Conservation (phyloP, 2,888 invertebrate genomes). For the Ornithoptera priamus region DNA sequence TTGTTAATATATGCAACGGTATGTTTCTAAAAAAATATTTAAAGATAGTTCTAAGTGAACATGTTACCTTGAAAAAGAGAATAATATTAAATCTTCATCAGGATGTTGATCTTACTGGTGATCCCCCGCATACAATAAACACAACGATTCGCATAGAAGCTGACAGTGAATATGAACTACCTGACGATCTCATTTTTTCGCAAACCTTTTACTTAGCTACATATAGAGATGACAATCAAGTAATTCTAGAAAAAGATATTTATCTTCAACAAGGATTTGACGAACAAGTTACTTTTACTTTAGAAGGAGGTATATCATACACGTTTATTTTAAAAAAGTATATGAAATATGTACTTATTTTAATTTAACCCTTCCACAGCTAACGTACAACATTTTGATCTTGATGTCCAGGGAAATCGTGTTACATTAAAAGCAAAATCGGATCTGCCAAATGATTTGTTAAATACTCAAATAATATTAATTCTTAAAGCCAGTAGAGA, state of each 20-base stretch:
- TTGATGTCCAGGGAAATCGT: slow-evolving; percentile 40
- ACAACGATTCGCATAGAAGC: slow-evolving; percentile 57
- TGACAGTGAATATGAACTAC: slow-evolving; percentile 59
- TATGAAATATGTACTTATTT: not conserved
- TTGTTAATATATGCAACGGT: slow-evolving; percentile 66
- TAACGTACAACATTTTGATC: slow-evolving; percentile 44
- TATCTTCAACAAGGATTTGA: slow-evolving; percentile 58
- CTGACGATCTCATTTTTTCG: slow-evolving; percentile 69
- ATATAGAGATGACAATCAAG: slow-evolving; percentile 52
- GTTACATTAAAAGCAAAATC: slow-evolving; percentile 44
- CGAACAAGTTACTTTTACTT: slow-evolving; percentile 50
- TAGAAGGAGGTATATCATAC: slow-evolving; percentile 55
- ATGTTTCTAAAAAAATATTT: slow-evolving; percentile 38
- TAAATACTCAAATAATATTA: slow-evolving; percentile 49
- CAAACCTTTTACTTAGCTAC: slow-evolving; percentile 64
- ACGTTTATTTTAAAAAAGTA: not conserved
- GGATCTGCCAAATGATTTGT: slow-evolving; percentile 43
- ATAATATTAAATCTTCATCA: slow-evolving; percentile 33
- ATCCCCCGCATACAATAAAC: slow-evolving; percentile 45
- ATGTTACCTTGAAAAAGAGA: not conserved
- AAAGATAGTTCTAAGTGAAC: not conserved
- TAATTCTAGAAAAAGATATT: slow-evolving; percentile 50
- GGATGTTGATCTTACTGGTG: slow-evolving; percentile 63
- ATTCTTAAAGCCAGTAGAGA: slow-evolving; percentile 57
- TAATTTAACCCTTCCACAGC: slow-evolving; percentile 44